These are phyloP conservation scores for Spatula clypeata DNA, from an alignment of 2,797 vertebrate species.

Conservation along the genomic window DNA sequence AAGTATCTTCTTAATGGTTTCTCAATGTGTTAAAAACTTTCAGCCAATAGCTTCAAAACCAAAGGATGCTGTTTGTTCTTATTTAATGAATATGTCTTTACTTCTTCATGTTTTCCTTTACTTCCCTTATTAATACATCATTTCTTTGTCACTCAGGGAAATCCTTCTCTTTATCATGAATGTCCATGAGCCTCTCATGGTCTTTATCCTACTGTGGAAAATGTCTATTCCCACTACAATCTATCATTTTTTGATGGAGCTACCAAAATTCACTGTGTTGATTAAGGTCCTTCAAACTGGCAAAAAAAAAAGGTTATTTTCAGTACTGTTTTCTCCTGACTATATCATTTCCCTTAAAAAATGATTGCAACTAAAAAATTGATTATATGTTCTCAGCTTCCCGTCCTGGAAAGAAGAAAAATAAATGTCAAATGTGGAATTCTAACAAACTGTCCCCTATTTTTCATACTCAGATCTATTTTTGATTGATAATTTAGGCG, in stretches of 20 bases:
- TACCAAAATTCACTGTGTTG: not conserved
- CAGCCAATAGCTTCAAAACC: not conserved
- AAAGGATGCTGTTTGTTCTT: not conserved
- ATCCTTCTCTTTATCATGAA: fast-evolving
- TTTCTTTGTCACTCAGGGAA: not conserved
- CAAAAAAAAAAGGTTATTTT: not conserved
- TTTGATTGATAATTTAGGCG: not conserved
- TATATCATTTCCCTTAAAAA: not conserved
- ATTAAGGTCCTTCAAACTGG: not conserved
- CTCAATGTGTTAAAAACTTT: not conserved
- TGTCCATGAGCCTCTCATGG: not conserved
- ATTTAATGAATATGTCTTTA: not conserved
- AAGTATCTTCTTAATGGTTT: not conserved
- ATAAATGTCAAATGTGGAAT: not conserved
- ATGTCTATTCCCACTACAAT: not conserved
- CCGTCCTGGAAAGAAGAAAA: not conserved
- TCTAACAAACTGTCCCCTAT: not conserved
- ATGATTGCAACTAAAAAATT: conserved; percentile 6
- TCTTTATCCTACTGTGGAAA: not conserved
- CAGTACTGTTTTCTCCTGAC: not conserved
- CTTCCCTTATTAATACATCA: not conserved
- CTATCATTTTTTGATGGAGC: not conserved
- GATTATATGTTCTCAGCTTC: not conserved
- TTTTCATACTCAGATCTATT: not conserved
- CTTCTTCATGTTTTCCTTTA: not conserved